These are phyloP conservation scores for Euwallacea fornicatus DNA, from an alignment of 1,140 invertebrate genomes.

Conservation along the genomic window DNA sequence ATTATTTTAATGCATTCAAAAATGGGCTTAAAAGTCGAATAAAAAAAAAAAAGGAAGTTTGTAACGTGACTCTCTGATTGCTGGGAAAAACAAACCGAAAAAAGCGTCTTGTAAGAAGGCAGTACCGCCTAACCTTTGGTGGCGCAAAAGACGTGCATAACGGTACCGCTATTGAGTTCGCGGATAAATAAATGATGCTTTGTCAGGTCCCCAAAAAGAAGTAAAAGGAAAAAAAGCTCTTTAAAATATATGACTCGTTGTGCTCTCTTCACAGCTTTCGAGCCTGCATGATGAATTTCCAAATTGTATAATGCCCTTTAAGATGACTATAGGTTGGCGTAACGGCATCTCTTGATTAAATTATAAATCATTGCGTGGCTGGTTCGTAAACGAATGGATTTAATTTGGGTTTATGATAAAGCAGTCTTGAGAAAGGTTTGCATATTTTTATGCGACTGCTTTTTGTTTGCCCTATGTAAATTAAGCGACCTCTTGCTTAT, in stretches of 20 bases:
- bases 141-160: slow-evolving; percentile 21
- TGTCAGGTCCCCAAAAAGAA: slow-evolving; percentile 23
- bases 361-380: slow-evolving; percentile 26
- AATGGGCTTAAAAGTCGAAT: too few relatives aligned
- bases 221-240: slow-evolving; percentile 5
- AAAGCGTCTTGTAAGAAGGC: not conserved
- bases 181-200: slow-evolving; percentile 34
- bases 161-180: slow-evolving; percentile 23
- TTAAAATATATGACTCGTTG: slow-evolving; percentile 29
- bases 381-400: slow-evolving; percentile 4
- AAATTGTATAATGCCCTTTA: slow-evolving; percentile 34
- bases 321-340: slow-evolving; percentile 24
- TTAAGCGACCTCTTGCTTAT: too few relatives aligned
- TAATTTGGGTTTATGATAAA: not conserved
- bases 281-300: slow-evolving; percentile 26
- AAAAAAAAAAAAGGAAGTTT: too few relatives aligned
- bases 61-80: not conserved
- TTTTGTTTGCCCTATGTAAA: too few relatives aligned
- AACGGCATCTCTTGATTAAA: slow-evolving; percentile 28
- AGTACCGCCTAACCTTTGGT: slow-evolving; percentile 16
- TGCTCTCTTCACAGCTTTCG: slow-evolving; percentile 12
- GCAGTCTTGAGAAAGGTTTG: too few relatives aligned
- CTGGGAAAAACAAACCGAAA: not conserved
- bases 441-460: too few relatives aligned
- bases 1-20: too few relatives aligned